Percentiles rank a stretch among this genome's conserved stretches.
These are phyloP conservation scores for Balaeniceps rex DNA, from an alignment of 2,113 vertebrate genomes.

Conservation along the genomic window DNA sequence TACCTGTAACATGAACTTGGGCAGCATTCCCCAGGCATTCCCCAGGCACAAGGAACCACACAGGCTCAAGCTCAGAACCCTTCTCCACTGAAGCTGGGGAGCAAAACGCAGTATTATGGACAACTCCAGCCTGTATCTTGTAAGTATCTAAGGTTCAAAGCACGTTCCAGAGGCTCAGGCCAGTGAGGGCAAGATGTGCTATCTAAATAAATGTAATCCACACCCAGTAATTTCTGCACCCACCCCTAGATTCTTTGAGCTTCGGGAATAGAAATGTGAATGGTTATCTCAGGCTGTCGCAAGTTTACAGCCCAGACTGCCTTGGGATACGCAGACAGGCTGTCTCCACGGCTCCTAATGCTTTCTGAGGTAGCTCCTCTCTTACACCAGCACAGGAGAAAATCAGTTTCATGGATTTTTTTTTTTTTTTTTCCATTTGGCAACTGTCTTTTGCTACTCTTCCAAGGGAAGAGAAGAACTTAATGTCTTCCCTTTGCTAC, in stretches of 20 bases:
- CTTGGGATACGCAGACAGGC: background rate
- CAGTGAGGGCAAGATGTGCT: background rate
- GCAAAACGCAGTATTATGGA: background rate
- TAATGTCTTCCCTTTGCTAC: background rate
- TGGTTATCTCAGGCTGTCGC: background rate
- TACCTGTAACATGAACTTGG: accelerated
- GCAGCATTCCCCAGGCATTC: accelerated
- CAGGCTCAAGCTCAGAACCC: background rate
- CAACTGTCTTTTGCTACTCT: background rate
- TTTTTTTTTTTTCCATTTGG: background rate
- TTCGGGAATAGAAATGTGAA: background rate
- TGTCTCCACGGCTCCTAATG: background rate
- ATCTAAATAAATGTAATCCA: background rate
- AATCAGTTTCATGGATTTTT: background rate
- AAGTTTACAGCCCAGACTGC: background rate
- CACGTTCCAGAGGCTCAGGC: background rate
- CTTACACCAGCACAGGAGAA: background rate
- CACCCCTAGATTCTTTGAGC: background rate
- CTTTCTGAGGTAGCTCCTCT: background rate
- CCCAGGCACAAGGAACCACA: background rate
- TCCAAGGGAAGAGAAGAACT: background rate
- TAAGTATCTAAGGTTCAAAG: background rate
- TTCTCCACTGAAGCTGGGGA: background rate
- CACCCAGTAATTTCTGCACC: background rate
- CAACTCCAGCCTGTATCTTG: background rate